Conservation (phyloP, 2,888 invertebrate genomes). For the Drosophila imparisetae region DNA sequence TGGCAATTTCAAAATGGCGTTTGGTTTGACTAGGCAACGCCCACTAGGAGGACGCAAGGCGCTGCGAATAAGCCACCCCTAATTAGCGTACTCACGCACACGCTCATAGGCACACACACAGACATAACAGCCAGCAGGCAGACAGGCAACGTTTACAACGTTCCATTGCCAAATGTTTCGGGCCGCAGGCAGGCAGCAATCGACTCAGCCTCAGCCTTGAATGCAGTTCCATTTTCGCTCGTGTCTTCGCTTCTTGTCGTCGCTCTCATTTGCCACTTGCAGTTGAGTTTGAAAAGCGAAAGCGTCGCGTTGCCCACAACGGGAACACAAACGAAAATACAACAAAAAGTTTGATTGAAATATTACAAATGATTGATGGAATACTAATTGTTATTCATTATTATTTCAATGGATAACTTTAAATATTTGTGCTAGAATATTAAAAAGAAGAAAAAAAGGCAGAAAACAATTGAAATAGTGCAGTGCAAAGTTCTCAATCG, state of each 20-base stretch:
- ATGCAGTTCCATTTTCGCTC: conserved; percentile 52
- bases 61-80: conserved; percentile 74
- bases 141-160: conserved; percentile 13
- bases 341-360: conserved; percentile 8
- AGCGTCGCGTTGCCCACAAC: conserved; percentile 59
- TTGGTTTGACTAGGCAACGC: conserved; percentile 50
- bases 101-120: conserved; percentile 1
- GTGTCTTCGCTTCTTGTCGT: conserved; percentile 37
- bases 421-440: conserved; percentile 1
- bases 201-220: conserved; percentile 40
- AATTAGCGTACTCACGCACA: conserved; percentile 52
- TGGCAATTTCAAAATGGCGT: conserved; percentile 76
- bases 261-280: conserved; percentile 58
- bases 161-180: conserved; percentile 52
- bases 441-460: conserved; percentile 6
- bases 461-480: neutral
- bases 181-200: conserved; percentile 19
- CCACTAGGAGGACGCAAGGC: conserved; percentile 53
- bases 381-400: neutral
- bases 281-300: conserved; percentile 71
- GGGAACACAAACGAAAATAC: conserved; percentile 13
- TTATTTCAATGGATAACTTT: conserved; percentile 5
- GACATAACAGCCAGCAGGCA: neutral
- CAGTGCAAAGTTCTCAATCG: conserved; percentile 3
- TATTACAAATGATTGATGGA: neutral